Base-by-base conservation (phyloP, 2,888 invertebrate genomes). In the Tenthredo livida region DNA sequence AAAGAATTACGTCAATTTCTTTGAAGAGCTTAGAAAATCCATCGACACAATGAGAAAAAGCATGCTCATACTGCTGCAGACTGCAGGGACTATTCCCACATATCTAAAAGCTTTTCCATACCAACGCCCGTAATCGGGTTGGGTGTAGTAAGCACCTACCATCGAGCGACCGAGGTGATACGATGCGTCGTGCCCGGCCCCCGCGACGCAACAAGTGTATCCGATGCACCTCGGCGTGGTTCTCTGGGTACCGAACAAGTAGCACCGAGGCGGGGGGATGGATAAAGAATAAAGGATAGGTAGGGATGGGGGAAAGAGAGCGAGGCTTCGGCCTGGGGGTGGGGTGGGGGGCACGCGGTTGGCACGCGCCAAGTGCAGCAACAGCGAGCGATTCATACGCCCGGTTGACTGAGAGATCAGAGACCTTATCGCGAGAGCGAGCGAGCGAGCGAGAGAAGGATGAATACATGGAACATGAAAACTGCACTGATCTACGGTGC, bases 321-420 rank as follows among this genome's bases (percentile, higher is more conserved):
- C 89, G 89, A 86, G 88, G 87, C 86, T 89, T 88, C 87, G 90
- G 87, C 84, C 87, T 89, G 88, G 86, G 87, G 89, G 86, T 72
- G 78, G 87, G 89, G 86, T 80, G 78, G 78, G 89, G 89, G 88
- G 90, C 91, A 92, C 92, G 92, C 91, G 93, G 90, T 92, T 89
- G 93, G 92, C 93, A 93, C 93, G 93, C 92, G 93, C 92, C 93
- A 90, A 91, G 90, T 92, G 92, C 92, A 92, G 91, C 92, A 37
- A 15, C 40, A 40, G n/a, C 40, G 40, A 40, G 50, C 77, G 91
- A 91, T 91, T 92, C 90, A 87, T 89, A 50, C 58, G 84, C 73
- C 40, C 54, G 67, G 72, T 29, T 43, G 10, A 50, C 82, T 29
- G 85, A 80, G 85, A 83, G 84, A 78, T 43, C 33, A 40, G 54